Conservation (phyloP, 1,140 invertebrate genomes). For the Conopomorpha cramerella region DNA sequence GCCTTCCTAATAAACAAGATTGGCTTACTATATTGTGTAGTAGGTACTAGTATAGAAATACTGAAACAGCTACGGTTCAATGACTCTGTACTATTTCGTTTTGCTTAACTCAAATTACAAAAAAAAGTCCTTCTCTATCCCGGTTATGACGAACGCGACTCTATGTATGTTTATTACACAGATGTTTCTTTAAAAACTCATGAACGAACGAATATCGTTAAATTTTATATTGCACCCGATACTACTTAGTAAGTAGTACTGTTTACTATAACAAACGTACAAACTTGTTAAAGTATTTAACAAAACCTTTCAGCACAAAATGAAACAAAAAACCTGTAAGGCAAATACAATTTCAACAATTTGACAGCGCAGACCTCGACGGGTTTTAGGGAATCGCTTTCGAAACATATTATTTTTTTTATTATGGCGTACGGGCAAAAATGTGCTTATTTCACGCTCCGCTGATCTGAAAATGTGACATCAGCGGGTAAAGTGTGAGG, state of each 20-base stretch:
- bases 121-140: too few relatives aligned
- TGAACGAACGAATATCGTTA: too few relatives aligned
- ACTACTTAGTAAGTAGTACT: conserved; percentile 2
- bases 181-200: too few relatives aligned
- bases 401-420: conserved; percentile 53
- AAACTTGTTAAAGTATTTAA: conserved; percentile 3
- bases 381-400: conserved; percentile 17
- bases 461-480: conserved; percentile 55
- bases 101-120: too few relatives aligned
- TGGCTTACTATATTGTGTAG: too few relatives aligned
- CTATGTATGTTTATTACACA: too few relatives aligned
- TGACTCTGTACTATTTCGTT: too few relatives aligned
- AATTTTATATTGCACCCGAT: neutral
- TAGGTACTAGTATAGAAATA: too few relatives aligned
- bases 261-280: conserved; percentile 2
- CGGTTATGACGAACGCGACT: too few relatives aligned
- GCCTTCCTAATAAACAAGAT: too few relatives aligned
- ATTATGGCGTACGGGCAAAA: conserved; percentile 46
- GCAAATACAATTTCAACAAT: neutral
- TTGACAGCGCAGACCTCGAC: too few relatives aligned
- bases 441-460: conserved; percentile 60
- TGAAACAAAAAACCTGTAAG: neutral
- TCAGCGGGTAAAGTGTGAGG: conserved; percentile 33
- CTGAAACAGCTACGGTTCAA: too few relatives aligned
- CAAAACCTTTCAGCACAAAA: conserved; percentile 1